These are phyloP conservation scores for Hylyphantes graminicola DNA, from an alignment of 1,140 invertebrate genomes.

Conservation along the genomic window DNA sequence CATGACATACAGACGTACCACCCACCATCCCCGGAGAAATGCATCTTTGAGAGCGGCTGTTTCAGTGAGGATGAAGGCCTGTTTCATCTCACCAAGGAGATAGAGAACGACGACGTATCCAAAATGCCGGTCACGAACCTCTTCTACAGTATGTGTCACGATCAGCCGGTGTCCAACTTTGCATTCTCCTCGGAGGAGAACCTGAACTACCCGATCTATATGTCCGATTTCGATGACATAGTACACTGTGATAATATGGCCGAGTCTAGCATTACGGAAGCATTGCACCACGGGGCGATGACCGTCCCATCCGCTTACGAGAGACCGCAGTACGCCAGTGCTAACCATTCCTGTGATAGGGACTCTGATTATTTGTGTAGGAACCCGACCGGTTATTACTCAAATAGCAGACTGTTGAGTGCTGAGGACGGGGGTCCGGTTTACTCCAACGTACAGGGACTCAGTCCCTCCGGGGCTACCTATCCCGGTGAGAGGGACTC, in stretches of 20 bases:
- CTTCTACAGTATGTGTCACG: constrained; percentile 43
- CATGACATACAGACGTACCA: constrained; percentile 5
- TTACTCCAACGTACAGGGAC: neutral
- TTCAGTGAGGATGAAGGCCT: constrained; percentile 52
- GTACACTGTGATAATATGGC: constrained; percentile 58
- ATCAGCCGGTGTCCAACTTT: constrained; percentile 20
- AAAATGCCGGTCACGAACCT: constrained; percentile 40
- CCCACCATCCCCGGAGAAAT: neutral
- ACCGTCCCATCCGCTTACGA: constrained; percentile 12
- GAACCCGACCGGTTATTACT: neutral
- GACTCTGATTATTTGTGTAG: constrained; percentile 19
- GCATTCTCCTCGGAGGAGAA: constrained; percentile 51
- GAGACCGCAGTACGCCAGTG: constrained; percentile 4
- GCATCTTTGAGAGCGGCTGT: constrained; percentile 17
- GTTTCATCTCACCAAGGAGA: constrained; percentile 41
- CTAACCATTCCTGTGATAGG: constrained; percentile 48
- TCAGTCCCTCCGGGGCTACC: neutral
- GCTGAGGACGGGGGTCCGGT: neutral
- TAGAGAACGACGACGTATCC: constrained; percentile 11
- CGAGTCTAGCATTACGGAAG: constrained; percentile 35
- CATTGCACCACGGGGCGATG: neutral
- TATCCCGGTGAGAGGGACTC: constrained; percentile 31
- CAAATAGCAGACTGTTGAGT: constrained; percentile 7
- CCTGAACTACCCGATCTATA: constrained; percentile 52
- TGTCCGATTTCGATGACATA: constrained; percentile 55